Evolutionary conservation across 1,140 invertebrate genomes (phyloP), one percentile per base, ranked within the genome.

Genomic region (Scylla paramamosain): DNA sequence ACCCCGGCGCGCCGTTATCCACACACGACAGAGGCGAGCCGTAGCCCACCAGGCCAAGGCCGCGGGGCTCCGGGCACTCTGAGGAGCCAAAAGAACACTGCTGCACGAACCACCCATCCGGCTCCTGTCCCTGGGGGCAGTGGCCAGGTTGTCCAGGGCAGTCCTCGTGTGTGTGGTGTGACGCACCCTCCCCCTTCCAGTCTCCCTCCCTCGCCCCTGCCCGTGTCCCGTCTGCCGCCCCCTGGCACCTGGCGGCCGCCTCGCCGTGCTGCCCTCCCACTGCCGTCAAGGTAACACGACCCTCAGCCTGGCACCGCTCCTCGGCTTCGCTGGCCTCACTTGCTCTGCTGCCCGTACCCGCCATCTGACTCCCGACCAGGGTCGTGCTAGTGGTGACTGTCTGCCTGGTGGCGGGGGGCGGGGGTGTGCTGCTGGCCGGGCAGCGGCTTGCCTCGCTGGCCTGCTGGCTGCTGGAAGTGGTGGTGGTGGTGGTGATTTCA

Each of bases 1-100:
- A 39, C 88, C 59, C 39, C 29, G 45, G 28, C 7, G 32, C 88
- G 84, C 59, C 67, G 31, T 29, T 46, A 46, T n/a, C 28, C 25
- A 48, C 20, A 29, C 87, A 94, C 28, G 94, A 46, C 83, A 95
- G 39, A 29, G 82, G 48, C n/a, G 94, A 95, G n/a, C 94, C 94
- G 88, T 95, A 95, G 16, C 94, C 94, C 67, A 93, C 88, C 29
- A 93, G 89, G 28, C 45, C 88, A 10, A 29, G 25, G 25, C 45
- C 39, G 28, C n/a, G 16, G 16, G 39, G 28, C 0, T 16, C 32
- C 28, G 45, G 28, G 39, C 25, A 67, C 67, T 86, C 14, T 20
- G 3, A 6, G 29, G 84, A n/a, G 31, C 14, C 25, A 77, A n/a
- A 25, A 20, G 67, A 77, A n/a, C 67, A 77, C 20, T n/a, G 67